phyloP scores from a whole-genome alignment of 2,113 vertebrate species.

The Prolemur simus region DNA sequence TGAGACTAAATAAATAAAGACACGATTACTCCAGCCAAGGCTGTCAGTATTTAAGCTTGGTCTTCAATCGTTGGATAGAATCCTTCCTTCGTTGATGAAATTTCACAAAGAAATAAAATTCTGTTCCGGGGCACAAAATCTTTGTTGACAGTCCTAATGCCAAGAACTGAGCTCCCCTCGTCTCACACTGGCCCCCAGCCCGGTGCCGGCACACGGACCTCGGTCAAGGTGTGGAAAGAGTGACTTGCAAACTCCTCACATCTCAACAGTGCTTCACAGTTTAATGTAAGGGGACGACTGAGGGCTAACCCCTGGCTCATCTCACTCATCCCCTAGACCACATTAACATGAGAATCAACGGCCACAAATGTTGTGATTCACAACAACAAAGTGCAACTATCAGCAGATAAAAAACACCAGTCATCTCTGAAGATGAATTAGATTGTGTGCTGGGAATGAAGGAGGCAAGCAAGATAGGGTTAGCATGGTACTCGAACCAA shows the following conservation, averaged over 20 bases:
- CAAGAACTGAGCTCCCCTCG: neutral
- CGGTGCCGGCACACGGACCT: neutral
- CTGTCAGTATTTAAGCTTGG: neutral
- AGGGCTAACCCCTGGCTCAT: too few species aligned
- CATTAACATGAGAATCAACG: neutral
- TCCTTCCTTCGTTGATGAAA: neutral
- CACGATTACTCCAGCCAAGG: neutral
- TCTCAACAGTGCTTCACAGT: neutral
- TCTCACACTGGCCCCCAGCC: neutral
- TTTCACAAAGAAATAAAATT: neutral
- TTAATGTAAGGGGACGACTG: accelerated
- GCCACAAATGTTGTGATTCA: neutral
- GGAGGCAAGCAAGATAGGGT: too few species aligned
- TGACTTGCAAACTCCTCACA: accelerated
- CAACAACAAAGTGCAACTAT: neutral
- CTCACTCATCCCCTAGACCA: neutral
- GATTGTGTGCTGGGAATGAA: neutral
- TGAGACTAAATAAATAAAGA: neutral
- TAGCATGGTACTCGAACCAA: too few species aligned
- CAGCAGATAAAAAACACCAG: neutral
- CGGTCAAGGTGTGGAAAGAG: neutral
- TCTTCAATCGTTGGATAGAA: neutral
- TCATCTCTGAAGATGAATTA: neutral
- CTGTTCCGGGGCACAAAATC: neutral
- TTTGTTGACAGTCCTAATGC: too few species aligned